These are phyloP conservation scores for Drosophila truncata DNA, from an alignment of 1,140 invertebrate species.

Conservation along the genomic window DNA sequence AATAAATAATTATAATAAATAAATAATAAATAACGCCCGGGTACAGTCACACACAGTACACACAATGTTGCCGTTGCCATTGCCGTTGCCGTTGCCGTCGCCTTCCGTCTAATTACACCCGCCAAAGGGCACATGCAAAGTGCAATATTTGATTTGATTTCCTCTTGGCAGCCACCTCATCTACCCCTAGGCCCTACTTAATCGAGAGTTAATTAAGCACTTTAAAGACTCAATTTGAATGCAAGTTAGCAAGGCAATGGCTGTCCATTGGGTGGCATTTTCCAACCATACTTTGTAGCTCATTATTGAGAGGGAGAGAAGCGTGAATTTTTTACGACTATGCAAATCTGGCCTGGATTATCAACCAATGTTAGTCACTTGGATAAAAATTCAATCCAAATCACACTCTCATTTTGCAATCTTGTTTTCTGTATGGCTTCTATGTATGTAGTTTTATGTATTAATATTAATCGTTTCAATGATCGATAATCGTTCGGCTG, in stretches of 20 bases:
- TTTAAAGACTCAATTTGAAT: slow-evolving; percentile 77
- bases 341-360: slow-evolving; percentile 61
- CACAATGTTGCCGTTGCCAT: slow-evolving; percentile 17
- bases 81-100: background rate
- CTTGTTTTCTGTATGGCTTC: background rate
- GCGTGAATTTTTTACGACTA: slow-evolving; percentile 36
- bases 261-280: slow-evolving; percentile 25
- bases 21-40: slow-evolving; percentile 64
- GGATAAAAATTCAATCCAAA: background rate
- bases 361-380: background rate
- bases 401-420: background rate
- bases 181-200: slow-evolving; percentile 33
- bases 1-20: slow-evolving; percentile 84
- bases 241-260: slow-evolving; percentile 53
- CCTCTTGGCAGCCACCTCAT: background rate
- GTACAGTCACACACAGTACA: slow-evolving; percentile 24
- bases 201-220: slow-evolving; percentile 42
- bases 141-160: slow-evolving; percentile 50
- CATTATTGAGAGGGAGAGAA: slow-evolving; percentile 14
- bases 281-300: slow-evolving; percentile 35
- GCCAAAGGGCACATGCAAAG: slow-evolving; percentile 52
- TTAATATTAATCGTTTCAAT: too few relatives aligned
- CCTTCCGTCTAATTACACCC: slow-evolving; percentile 48
- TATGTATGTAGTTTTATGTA: slow-evolving; percentile 4
- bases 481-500: too few relatives aligned